These are phyloP conservation scores for Nyctereutes procyonoides DNA, from an alignment of 2,113 vertebrate genomes.

Conservation along the genomic window DNA sequence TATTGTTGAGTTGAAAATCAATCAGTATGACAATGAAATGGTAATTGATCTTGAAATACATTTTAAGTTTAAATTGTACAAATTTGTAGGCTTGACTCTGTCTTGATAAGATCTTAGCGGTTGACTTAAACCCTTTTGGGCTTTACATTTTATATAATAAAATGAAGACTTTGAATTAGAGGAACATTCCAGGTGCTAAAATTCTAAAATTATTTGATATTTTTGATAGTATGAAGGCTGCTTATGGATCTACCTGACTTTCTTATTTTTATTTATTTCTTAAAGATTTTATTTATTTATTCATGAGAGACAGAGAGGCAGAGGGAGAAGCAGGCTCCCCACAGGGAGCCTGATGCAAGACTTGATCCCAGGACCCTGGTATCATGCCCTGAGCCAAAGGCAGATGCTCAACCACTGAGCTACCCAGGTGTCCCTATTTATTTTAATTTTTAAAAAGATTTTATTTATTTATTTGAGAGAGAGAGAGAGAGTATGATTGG, in stretches of 20 bases:
- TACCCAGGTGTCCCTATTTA: no score
- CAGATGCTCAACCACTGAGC: no score
- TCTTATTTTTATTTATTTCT: neutral
- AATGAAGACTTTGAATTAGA: slow-evolving; percentile 12
- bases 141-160: neutral
- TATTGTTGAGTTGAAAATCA: slow-evolving; percentile 8
- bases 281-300: neutral
- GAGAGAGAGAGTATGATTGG: no score
- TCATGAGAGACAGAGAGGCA: neutral
- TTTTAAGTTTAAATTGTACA: slow-evolving; percentile 25
- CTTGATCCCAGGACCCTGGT: no score
- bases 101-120: slow-evolving; percentile 5
- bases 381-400: no score
- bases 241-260: neutral
- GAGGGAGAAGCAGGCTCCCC: no score
- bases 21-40: slow-evolving; percentile 23
- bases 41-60: slow-evolving; percentile 3
- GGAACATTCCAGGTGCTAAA: neutral
- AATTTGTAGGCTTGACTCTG: neutral
- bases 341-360: no score
- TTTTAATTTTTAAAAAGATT: no score
- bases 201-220: neutral
- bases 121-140: neutral
- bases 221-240: neutral
- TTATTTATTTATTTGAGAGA: no score